A percentile compares a stretch with the other conserved stretches of the same genome.
phyloP scores from a whole-genome alignment of 2,888 invertebrate genomes.

The Lissocephala sabroskyi region DNA sequence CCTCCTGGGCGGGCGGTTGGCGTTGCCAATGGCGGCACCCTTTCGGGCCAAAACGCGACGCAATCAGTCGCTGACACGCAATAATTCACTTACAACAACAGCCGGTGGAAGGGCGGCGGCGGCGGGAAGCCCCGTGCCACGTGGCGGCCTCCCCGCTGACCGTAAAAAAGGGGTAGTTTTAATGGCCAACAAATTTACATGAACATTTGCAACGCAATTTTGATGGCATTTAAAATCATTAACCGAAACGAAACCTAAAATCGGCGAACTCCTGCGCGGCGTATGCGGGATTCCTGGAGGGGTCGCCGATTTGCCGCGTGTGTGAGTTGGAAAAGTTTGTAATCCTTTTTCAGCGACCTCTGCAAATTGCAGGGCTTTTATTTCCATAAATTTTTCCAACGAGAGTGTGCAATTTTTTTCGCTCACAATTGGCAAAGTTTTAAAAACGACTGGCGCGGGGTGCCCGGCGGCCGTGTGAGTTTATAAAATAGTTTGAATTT shows the following conservation, averaged over 20 bases:
- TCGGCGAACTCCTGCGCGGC: neutral
- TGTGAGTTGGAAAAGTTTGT: too few species aligned
- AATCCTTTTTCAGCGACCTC: too few species aligned
- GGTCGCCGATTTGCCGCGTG: too few species aligned
- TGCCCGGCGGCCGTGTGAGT: neutral
- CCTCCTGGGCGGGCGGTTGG: too few species aligned
- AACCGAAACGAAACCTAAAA: constrained; percentile 1
- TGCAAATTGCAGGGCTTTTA: too few species aligned
- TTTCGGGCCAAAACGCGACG: constrained; percentile 6
- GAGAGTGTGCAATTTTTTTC: too few species aligned
- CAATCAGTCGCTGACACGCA: constrained; percentile 42
- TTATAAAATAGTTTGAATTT: constrained; percentile 4
- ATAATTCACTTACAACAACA: constrained; percentile 42
- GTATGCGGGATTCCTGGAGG: neutral
- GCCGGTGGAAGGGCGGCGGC: neutral
- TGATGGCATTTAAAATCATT: constrained; percentile 11
- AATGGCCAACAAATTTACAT: constrained; percentile 11
- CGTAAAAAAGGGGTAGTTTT: neutral
- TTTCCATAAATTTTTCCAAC: neutral
- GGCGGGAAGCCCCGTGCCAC: neutral
- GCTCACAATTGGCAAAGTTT: constrained; percentile 2
- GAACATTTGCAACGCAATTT: constrained; percentile 14
- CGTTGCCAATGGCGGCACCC: neutral
- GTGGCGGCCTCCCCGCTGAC: neutral
- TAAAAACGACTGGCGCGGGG: too few species aligned